Evolutionary conservation across 2,113 vertebrate genomes (phyloP), one percentile per base, ranked within the genome.

Genomic region (Marcusenius ussheri): DNA sequence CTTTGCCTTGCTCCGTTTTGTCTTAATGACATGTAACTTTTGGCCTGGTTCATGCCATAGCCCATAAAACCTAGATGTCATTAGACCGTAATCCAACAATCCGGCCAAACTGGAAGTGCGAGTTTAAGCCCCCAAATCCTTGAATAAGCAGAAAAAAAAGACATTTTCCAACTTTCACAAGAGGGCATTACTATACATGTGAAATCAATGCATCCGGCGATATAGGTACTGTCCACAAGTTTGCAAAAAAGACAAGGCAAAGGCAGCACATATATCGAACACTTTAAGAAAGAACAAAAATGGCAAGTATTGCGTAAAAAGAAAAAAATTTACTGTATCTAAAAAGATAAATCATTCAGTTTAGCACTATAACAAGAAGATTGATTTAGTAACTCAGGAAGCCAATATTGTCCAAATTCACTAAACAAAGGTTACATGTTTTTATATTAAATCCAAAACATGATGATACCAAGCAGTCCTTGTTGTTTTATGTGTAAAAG

Each of bases 1-100:
- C 21, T 42, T 58, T 39, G 53, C 56, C 66, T 13, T 50, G 31
- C 35, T 42, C 39, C 24, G 51, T 66, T 62, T 62, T 88, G 35
- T 66, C 53, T 88, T 62, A 88, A 88, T 88, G 56, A 62, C 27
- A 62, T 88, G 51, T 62, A 88, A 45, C 56, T 88, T 88, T 88
- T 88, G 87, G 87, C 87, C 42, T 24, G 21, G 8, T 62, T 88
- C 50, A 39, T 27, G 31, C 27, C n/a, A 42, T 50, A 87, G 47
- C n/a, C 85, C 85, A 87, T 87, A 87, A 87, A 87, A 27, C 27
- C 13, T 87, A 53, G 11, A 31, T 56, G 85, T 49, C 49, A 87
- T 27, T 56, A 56, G 49, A 53, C 50, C 85, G 1, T 53, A 87
- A 87, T 87, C 85, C 47, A 5, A 39, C 50, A 35, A 35, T n/a